Evolutionary conservation across 2,113 vertebrate species (phyloP), one percentile per base, ranked within the genome.

Genomic region (Galeopterus variegatus): DNA sequence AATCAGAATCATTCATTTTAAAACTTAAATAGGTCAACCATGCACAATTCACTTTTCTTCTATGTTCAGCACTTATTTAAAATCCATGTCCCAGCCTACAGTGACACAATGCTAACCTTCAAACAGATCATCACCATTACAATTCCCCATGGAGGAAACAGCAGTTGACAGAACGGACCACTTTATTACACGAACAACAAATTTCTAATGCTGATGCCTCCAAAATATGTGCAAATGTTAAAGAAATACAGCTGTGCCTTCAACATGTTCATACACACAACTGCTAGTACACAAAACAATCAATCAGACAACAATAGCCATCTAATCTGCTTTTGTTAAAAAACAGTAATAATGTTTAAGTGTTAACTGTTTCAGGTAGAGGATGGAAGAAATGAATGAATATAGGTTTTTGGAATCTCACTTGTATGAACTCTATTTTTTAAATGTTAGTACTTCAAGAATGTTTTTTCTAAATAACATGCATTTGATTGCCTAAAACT

Each of bases 111-210:
- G 36, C 76, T 0, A 0, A 87, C 69, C 69, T 80, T 28, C 92
- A 88, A 94, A 95, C 4, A 52, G 69, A 31, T 64, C 88, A 90
- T n/a, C 8, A 0, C n/a, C 91, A 92, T 0, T 0, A 10, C 31
- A 36, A 17, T 58, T 96, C 94, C 97, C 11, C 2, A 26, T 0
- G 77, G 91, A 95, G 96, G 95, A 98, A 98, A 97, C 41, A 31
- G 76, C 94, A 88, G 95, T 12, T 95, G 96, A 97, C 98, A 97
- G 97, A 97, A 97, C 60, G 96, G 94, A 96, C 98, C 93, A 97
- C 94, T 97, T 97, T 92, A 96, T 95, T 96, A 95, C 93, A 97
- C 95, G 96, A 86, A 97, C 97, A 41, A 98, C 98, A 97, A 97
- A 90, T 97, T 98, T 98, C 98, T 97, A 97, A 93, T 52, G 28